Evolutionary conservation across 2,888 invertebrate species (phyloP).

Genomic region (Cancer borealis): DNA sequence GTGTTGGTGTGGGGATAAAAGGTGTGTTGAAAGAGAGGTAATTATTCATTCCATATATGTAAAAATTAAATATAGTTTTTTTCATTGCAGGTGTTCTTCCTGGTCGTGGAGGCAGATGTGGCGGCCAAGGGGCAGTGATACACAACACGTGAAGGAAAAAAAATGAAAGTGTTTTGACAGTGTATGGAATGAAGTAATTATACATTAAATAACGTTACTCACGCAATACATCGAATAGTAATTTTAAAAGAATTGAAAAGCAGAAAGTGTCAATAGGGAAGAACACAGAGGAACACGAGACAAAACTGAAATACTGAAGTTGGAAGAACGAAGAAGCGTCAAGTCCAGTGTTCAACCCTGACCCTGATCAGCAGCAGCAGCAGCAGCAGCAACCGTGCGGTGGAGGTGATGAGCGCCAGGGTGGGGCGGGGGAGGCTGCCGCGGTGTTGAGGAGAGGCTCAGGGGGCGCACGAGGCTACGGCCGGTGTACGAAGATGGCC

Average conservation of each 20-base stretch:
- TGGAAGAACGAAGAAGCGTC: neutral
- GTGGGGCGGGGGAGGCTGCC: slow-evolving; percentile 21
- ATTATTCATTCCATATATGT: neutral
- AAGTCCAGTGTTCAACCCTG: neutral
- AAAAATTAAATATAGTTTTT: neutral
- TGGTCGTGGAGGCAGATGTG: neutral
- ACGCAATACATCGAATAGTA: neutral
- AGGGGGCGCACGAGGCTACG: neutral
- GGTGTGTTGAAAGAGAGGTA: neutral
- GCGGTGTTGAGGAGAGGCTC: slow-evolving; percentile 29
- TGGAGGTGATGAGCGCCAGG: neutral
- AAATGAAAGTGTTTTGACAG: neutral
- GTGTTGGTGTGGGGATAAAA: too few relatives aligned
- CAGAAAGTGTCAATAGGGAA: neutral
- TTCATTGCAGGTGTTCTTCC: neutral
- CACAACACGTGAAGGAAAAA: neutral
- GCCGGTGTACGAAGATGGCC: slow-evolving; percentile 48
- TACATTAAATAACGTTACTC: neutral
- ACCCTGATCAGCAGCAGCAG: neutral
- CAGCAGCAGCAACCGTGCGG: neutral
- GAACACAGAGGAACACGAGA: neutral
- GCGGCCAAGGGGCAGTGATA: neutral
- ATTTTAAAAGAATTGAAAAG: neutral
- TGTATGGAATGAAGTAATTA: neutral
- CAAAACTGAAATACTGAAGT: neutral